Evolutionary conservation across 2,113 vertebrate genomes (phyloP).

Genomic region (Ariopsis seemanni): DNA sequence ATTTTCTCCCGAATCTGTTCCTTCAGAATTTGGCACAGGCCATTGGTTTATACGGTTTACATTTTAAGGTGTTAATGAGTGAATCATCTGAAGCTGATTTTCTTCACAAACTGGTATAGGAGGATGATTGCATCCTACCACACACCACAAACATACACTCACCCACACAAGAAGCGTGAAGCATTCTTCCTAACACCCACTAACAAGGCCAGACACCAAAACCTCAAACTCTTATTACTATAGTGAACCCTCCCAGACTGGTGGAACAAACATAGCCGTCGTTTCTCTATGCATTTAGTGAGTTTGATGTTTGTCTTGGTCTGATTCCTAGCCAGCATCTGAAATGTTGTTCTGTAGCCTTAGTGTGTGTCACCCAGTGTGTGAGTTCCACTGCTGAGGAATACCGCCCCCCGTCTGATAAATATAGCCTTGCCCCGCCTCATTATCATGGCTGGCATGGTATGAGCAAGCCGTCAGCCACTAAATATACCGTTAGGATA

Average conservation of each 20-base stretch:
- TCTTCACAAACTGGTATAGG: not conserved
- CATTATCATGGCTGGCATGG: constrained; percentile 74
- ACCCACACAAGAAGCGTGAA: constrained; percentile 26
- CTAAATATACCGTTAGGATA: constrained; percentile 74
- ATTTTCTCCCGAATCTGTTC: not conserved
- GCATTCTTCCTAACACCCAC: constrained; percentile 39
- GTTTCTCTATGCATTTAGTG: constrained; percentile 59
- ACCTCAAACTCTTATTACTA: constrained; percentile 44
- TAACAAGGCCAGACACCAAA: constrained; percentile 42
- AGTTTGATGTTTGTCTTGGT: constrained; percentile 32
- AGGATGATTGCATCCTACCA: constrained; percentile 4
- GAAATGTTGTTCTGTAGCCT: constrained; percentile 31
- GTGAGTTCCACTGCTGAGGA: constrained; percentile 59
- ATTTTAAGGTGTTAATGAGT: not conserved
- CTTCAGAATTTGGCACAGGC: not conserved
- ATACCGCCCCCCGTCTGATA: constrained; percentile 65
- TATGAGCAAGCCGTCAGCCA: constrained; percentile 65
- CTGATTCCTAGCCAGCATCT: constrained; percentile 17
- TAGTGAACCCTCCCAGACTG: constrained; percentile 37
- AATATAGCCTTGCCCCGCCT: constrained; percentile 73
- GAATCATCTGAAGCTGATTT: not conserved
- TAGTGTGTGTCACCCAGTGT: constrained; percentile 33
- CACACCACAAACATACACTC: constrained; percentile 40
- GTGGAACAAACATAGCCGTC: constrained; percentile 44
- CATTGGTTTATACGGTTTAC: not conserved